A percentile compares a stretch with the other conserved stretches of the same genome.
These are phyloP conservation scores for Dicentrarchus labrax DNA, from an alignment of 2,113 vertebrate species.

Conservation along the genomic window DNA sequence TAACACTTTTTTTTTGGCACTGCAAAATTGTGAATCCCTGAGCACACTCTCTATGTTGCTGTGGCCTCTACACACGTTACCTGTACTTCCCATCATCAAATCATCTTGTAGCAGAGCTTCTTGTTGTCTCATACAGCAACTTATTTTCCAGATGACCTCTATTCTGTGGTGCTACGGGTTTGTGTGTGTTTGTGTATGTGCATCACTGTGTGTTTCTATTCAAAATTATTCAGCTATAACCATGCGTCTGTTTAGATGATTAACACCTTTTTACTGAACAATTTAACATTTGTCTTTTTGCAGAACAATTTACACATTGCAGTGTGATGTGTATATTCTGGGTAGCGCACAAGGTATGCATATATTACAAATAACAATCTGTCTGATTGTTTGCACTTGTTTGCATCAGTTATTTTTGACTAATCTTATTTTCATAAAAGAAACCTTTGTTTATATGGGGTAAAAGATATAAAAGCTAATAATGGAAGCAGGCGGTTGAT, in stretches of 20 bases:
- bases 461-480: constrained; percentile 4
- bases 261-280: background rate
- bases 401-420: background rate
- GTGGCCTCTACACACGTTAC: background rate
- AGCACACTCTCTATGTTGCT: constrained; percentile 12
- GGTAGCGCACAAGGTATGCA: background rate
- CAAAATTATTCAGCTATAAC: background rate
- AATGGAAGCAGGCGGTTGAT: constrained; percentile 36
- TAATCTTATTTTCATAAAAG: background rate
- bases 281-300: background rate
- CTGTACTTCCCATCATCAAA: constrained; percentile 42
- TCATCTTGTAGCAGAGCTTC: constrained; percentile 32
- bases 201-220: background rate
- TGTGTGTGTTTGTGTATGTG: background rate
- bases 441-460: background rate
- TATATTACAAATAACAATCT: background rate
- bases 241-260: background rate
- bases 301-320: background rate
- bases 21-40: constrained; percentile 25
- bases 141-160: constrained; percentile 55
- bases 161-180: constrained; percentile 22
- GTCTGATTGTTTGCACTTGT: background rate
- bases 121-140: constrained; percentile 48
- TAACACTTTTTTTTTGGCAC: constrained; percentile 12
- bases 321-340: background rate